Percentiles rank a stretch among this genome's conserved stretches.
These are phyloP conservation scores for Leptinotarsa juncta DNA, from an alignment of 2,888 invertebrate species.

Conservation along the genomic window DNA sequence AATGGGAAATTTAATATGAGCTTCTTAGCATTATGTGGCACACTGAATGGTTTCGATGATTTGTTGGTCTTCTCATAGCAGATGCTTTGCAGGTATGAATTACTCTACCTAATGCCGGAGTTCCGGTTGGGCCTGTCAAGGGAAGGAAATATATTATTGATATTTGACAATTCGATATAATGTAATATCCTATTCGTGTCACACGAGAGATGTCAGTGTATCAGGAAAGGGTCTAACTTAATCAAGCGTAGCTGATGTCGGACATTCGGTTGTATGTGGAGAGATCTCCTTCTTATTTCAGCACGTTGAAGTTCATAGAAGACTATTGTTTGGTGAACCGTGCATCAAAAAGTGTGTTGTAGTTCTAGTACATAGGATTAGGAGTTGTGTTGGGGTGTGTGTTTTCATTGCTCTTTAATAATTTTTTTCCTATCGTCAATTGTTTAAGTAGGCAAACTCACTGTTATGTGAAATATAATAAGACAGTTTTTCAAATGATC, in stretches of 20 bases:
- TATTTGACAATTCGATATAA: constrained; percentile 9
- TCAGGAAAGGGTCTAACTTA: background rate
- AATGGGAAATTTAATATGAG: constrained; percentile 10
- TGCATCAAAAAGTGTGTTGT: too few species aligned
- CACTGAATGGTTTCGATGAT: background rate
- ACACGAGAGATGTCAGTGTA: background rate
- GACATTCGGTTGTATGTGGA: background rate
- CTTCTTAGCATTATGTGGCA: background rate
- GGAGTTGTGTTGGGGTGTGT: too few species aligned
- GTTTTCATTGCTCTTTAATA: too few species aligned
- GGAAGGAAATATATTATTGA: background rate
- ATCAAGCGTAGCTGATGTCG: background rate
- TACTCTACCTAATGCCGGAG: background rate
- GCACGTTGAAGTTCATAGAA: too few species aligned
- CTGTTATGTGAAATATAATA: too few species aligned
- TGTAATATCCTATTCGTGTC: constrained; percentile 2
- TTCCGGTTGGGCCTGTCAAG: background rate
- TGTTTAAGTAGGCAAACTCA: too few species aligned
- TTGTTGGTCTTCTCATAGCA: background rate
- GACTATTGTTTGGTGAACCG: too few species aligned
- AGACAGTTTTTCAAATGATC: too few species aligned
- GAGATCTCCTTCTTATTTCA: too few species aligned
- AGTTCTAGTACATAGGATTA: too few species aligned
- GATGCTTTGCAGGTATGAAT: background rate
- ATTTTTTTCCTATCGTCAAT: too few species aligned